Conservation (phyloP, 1,140 invertebrate genomes). For the Stratiolaelaps scimitus region DNA sequence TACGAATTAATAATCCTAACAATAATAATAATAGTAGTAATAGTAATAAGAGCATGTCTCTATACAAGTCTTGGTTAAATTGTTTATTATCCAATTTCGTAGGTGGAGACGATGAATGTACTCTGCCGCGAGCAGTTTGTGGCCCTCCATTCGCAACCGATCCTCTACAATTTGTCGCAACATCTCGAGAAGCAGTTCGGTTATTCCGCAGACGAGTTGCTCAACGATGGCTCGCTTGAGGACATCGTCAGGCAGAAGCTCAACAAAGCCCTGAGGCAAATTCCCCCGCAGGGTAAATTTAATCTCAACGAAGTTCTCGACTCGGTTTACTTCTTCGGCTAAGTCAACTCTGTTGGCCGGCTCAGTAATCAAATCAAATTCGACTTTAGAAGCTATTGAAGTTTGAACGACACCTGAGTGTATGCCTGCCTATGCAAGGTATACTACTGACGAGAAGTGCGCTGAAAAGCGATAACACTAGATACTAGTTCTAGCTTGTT, state of each 20-base stretch:
- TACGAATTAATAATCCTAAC: too few relatives aligned
- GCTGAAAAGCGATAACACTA: too few relatives aligned
- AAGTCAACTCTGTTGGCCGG: conserved; percentile 22
- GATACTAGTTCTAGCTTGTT: too few relatives aligned
- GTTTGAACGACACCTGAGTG: too few relatives aligned
- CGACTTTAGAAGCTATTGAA: too few relatives aligned
- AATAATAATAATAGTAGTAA: too few relatives aligned
- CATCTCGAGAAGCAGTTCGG: conserved; percentile 46
- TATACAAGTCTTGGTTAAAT: background rate
- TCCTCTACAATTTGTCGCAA: conserved; percentile 72
- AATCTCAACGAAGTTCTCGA: conserved; percentile 57
- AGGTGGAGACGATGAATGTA: conserved; percentile 42
- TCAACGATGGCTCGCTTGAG: conserved; percentile 31
- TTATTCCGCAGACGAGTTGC: conserved; percentile 21
- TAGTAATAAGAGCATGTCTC: too few relatives aligned
- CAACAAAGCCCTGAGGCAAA: conserved; percentile 32
- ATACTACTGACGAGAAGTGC: too few relatives aligned
- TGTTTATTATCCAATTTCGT: conserved; percentile 4
- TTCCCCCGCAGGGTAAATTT: conserved; percentile 42
- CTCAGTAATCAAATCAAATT: too few relatives aligned
- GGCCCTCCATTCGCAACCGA: conserved; percentile 75
- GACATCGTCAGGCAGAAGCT: conserved; percentile 32
- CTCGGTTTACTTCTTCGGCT: conserved; percentile 57
- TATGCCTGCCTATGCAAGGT: too few relatives aligned
- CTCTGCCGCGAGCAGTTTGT: conserved; percentile 93